Conservation (phyloP, 2,113 vertebrate species). For the Phainopepla nitens region DNA sequence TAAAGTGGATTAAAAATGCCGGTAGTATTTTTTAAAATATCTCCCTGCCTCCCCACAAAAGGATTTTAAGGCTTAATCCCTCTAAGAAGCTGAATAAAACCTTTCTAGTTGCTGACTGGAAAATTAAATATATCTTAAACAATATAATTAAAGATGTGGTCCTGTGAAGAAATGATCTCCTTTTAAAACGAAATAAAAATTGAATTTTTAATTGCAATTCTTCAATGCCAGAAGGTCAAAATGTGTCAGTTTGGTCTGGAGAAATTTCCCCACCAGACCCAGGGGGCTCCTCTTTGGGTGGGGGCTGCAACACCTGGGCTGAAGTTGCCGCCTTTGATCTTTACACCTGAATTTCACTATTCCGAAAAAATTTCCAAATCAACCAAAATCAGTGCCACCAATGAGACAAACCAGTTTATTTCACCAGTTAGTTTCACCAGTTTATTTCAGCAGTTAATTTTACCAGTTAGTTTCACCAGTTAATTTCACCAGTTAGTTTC, state of each 20-base stretch:
- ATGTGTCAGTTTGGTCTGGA: neutral
- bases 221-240: neutral
- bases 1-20: neutral
- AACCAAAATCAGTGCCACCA: neutral
- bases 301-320: neutral
- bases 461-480: neutral
- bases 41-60: neutral
- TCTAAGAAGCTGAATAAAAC: neutral
- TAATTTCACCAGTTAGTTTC: neutral
- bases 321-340: neutral
- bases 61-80: neutral
- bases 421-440: neutral
- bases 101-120: neutral
- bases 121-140: neutral
- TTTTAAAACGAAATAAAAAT: accelerated
- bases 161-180: neutral
- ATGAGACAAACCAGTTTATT: neutral
- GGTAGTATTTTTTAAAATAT: neutral
- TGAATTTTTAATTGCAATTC: neutral
- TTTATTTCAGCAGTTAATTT: neutral
- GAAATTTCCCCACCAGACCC: neutral
- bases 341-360: neutral
- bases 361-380: neutral
- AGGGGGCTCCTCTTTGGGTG: neutral
- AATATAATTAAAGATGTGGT: neutral